Evolutionary conservation across 2,113 vertebrate genomes (phyloP).

Genomic region (Corynorhinus townsendii): DNA sequence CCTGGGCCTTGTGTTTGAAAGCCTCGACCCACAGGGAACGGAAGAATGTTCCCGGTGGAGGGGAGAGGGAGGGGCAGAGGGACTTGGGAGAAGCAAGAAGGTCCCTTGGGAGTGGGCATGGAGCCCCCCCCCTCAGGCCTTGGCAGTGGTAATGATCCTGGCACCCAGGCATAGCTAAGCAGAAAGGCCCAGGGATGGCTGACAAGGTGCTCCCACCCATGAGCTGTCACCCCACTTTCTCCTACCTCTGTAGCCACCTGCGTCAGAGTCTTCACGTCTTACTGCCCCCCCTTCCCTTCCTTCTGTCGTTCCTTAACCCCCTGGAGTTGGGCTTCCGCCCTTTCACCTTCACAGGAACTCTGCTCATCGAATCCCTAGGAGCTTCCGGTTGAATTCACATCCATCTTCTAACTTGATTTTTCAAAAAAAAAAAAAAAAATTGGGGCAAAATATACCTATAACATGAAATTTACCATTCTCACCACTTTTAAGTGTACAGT

Average conservation of each 20-base stretch:
- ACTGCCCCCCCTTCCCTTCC: neutral
- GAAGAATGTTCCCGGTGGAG: neutral
- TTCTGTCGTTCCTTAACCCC: neutral
- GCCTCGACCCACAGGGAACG: neutral
- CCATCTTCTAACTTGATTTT: neutral
- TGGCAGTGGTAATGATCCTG: neutral
- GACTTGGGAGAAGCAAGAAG: neutral
- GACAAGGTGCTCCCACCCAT: too few relatives aligned
- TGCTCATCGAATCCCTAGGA: neutral
- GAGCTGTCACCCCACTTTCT: neutral
- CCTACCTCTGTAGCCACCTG: neutral
- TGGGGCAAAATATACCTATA: neutral
- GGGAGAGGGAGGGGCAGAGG: neutral
- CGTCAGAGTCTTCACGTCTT: fast-evolving
- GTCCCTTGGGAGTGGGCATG: neutral
- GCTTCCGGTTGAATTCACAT: neutral
- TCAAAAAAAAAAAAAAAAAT: neutral
- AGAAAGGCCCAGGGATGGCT: neutral
- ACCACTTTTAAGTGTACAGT: neutral
- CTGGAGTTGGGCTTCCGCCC: neutral
- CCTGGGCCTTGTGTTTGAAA: neutral
- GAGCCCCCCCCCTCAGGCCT: neutral
- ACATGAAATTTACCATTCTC: neutral
- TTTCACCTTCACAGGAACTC: neutral
- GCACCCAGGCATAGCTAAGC: neutral